These are phyloP conservation scores for Drosophila nigromelanica DNA, from an alignment of 1,140 invertebrate genomes.

Conservation along the genomic window DNA sequence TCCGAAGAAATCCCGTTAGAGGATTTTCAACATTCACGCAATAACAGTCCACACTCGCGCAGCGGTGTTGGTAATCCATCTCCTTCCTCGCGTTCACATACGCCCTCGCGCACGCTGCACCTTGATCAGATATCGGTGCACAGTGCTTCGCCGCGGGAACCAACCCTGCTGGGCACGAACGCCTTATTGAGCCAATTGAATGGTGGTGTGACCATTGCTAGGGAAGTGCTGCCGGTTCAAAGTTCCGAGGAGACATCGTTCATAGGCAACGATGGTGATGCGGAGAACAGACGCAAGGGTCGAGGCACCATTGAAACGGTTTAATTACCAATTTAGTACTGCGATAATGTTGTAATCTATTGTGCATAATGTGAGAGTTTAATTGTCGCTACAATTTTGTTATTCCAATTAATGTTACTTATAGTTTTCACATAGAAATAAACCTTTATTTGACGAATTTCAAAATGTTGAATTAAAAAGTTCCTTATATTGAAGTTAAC, in stretches of 20 bases:
- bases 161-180: constrained; percentile 46
- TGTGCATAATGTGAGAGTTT: constrained; percentile 40
- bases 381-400: constrained; percentile 66
- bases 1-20: constrained; percentile 94
- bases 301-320: constrained; percentile 88
- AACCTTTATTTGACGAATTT: constrained; percentile 65
- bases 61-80: constrained; percentile 42
- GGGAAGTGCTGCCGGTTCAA: constrained; percentile 58
- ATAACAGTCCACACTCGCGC: constrained; percentile 77
- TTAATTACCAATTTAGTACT: constrained; percentile 74
- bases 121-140: constrained; percentile 84
- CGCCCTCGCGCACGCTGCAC: constrained; percentile 77
- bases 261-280: constrained; percentile 85
- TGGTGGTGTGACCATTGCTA: constrained; percentile 49
- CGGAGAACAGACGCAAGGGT: constrained; percentile 83
- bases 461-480: neutral
- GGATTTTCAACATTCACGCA: constrained; percentile 86
- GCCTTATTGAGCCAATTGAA: constrained; percentile 61
- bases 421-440: constrained; percentile 53
- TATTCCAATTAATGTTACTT: constrained; percentile 57
- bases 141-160: constrained; percentile 76
- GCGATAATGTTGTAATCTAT: constrained; percentile 22
- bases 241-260: constrained; percentile 90
- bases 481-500: neutral
- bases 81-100: constrained; percentile 76